A percentile compares a stretch with the other conserved stretches of the same genome.
These are phyloP conservation scores for Dastarcus helophoroides DNA, from an alignment of 2,888 invertebrate genomes.

Conservation along the genomic window DNA sequence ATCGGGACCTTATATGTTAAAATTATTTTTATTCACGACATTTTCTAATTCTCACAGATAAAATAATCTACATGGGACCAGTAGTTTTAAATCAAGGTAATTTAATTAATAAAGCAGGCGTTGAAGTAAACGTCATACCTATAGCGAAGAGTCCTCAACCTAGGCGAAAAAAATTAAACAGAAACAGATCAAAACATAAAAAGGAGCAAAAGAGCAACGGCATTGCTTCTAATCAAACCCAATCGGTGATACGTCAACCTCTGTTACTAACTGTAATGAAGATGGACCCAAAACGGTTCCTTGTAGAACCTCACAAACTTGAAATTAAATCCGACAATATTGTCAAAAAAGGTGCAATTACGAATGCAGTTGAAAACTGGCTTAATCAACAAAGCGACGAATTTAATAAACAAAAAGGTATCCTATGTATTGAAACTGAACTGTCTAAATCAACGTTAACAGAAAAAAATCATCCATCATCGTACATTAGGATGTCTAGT, in stretches of 20 bases:
- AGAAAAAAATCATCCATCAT: background rate
- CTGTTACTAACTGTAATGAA: background rate
- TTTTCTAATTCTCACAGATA: conserved; percentile 31
- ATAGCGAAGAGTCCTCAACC: conserved; percentile 36
- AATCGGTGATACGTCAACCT: conserved; percentile 24
- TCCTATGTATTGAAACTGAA: background rate
- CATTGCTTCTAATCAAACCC: conserved; percentile 16
- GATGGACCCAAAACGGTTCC: background rate
- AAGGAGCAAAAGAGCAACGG: conserved; percentile 1
- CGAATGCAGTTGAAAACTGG: conserved; percentile 34
- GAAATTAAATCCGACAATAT: background rate
- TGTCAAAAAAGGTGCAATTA: conserved; percentile 26
- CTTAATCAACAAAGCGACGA: conserved; percentile 16
- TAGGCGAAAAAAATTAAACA: conserved; percentile 24
- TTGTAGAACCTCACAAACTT: too few relatives aligned
- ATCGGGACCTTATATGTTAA: conserved; percentile 30
- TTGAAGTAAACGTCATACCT: conserved; percentile 38
- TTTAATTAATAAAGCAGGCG: conserved; percentile 47
- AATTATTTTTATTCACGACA: too few relatives aligned
- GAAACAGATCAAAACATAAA: background rate
- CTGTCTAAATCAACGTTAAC: background rate
- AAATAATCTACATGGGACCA: conserved; percentile 38
- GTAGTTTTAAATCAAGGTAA: conserved; percentile 38
- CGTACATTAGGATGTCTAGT: background rate
- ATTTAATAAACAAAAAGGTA: conserved; percentile 1